Conservation (phyloP, 2,797 vertebrate species). For the Rhynchonycteris naso region DNA sequence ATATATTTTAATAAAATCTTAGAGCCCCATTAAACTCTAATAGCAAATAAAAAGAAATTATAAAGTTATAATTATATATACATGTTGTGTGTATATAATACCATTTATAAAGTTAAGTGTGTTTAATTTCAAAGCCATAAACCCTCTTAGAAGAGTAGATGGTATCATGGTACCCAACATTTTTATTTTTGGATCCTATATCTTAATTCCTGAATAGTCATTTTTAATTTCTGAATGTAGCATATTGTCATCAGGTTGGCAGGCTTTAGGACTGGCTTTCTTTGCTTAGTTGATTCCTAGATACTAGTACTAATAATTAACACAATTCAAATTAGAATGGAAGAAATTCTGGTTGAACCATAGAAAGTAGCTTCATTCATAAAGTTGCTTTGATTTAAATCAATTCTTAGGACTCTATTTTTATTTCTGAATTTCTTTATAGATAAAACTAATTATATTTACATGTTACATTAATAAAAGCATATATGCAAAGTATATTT, state of each 20-base stretch:
- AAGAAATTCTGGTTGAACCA: not conserved
- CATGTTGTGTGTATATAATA: not conserved
- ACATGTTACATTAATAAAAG: constrained; percentile 7
- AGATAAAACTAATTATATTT: not conserved
- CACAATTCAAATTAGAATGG: not conserved
- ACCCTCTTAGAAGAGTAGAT: not conserved
- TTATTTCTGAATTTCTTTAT: constrained; percentile 40
- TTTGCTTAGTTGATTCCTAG: constrained; percentile 32
- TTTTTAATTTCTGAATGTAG: not conserved
- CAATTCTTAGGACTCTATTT: not conserved
- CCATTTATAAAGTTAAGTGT: not conserved
- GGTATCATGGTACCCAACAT: not conserved
- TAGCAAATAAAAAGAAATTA: too few species aligned
- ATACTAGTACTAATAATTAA: constrained; percentile 25
- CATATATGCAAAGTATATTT: not conserved
- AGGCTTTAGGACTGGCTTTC: not conserved
- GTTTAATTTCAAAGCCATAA: constrained; percentile 48
- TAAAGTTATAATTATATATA: not conserved
- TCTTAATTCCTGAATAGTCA: constrained; percentile 5
- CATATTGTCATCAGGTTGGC: not conserved
- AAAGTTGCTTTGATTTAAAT: constrained; percentile 7
- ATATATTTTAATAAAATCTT: not conserved
- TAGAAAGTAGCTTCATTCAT: not conserved
- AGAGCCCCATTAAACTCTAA: not conserved
- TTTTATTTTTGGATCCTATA: constrained; percentile 45